Conservation (phyloP, 2,888 invertebrate species). For the Psylliodes chrysocephalus region DNA sequence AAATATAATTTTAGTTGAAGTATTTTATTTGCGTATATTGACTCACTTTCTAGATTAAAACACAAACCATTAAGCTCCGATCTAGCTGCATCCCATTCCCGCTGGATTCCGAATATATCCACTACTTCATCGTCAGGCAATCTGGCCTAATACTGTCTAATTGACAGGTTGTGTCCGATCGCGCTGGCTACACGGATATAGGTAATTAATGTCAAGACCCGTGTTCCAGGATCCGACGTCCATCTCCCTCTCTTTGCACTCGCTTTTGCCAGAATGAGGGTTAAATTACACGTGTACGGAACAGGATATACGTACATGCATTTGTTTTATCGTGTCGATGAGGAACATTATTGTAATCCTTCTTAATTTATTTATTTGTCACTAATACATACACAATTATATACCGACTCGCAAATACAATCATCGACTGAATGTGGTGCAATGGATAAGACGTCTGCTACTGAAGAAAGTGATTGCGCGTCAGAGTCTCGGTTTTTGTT, state of each 20-base stretch:
- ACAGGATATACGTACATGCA: constrained; percentile 43
- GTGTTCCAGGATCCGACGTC: constrained; percentile 53
- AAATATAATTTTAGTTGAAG: too few relatives aligned
- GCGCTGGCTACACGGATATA: constrained; percentile 64
- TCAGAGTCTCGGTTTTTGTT: too few relatives aligned
- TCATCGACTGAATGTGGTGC: too few relatives aligned
- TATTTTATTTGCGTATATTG: neutral
- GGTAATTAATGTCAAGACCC: constrained; percentile 66
- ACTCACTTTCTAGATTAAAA: neutral
- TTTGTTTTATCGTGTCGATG: constrained; percentile 26
- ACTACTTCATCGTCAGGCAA: constrained; percentile 33
- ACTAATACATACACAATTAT: too few relatives aligned
- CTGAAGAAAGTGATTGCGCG: too few relatives aligned
- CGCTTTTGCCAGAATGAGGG: constrained; percentile 58
- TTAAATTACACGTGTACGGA: constrained; percentile 60
- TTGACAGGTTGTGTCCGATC: constrained; percentile 65
- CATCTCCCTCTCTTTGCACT: neutral
- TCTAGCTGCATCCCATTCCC: neutral
- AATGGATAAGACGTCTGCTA: too few relatives aligned
- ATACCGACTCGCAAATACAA: too few relatives aligned
- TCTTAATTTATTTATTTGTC: too few relatives aligned
- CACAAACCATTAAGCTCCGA: neutral
- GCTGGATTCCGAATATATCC: constrained; percentile 15
- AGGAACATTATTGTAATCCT: constrained; percentile 28
- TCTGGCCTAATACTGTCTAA: constrained; percentile 63